These are phyloP conservation scores for Anguilla anguilla DNA, from an alignment of 2,797 vertebrate genomes.

Conservation along the genomic window DNA sequence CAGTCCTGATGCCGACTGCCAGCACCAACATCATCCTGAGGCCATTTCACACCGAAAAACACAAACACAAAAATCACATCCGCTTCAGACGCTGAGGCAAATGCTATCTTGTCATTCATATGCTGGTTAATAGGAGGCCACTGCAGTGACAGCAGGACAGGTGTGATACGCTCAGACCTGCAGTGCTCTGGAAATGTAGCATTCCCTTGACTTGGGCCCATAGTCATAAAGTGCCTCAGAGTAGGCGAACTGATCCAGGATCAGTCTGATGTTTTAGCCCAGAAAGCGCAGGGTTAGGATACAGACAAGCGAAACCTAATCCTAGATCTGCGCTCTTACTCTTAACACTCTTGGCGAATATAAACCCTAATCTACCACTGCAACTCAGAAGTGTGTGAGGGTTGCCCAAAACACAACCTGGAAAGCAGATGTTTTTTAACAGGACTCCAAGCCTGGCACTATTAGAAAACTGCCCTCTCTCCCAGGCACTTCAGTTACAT, in stretches of 20 bases:
- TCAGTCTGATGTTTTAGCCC: too few relatives aligned
- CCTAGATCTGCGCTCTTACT: not conserved
- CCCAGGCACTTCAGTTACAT: conserved; percentile 50
- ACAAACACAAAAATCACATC: too few relatives aligned
- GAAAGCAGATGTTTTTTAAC: conserved; percentile 19
- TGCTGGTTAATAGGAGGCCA: too few relatives aligned
- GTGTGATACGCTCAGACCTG: too few relatives aligned
- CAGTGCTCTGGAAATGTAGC: too few relatives aligned
- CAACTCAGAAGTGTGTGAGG: not conserved
- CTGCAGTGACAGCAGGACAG: not conserved
- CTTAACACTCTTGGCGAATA: not conserved
- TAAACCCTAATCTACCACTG: too few relatives aligned
- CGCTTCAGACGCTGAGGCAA: too few relatives aligned
- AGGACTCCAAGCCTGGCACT: conserved; percentile 39
- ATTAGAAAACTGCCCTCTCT: conserved; percentile 53
- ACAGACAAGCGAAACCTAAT: too few relatives aligned
- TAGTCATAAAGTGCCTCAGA: not conserved
- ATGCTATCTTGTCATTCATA: too few relatives aligned
- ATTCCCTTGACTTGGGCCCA: not conserved
- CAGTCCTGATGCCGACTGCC: not conserved
- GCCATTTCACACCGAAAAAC: not conserved
- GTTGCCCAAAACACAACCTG: not conserved
- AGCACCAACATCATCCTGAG: not conserved
- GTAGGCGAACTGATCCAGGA: not conserved
- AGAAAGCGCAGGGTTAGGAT: too few relatives aligned